Evolutionary conservation across 2,888 invertebrate genomes (phyloP).

Genomic region (Suillia variegata): DNA sequence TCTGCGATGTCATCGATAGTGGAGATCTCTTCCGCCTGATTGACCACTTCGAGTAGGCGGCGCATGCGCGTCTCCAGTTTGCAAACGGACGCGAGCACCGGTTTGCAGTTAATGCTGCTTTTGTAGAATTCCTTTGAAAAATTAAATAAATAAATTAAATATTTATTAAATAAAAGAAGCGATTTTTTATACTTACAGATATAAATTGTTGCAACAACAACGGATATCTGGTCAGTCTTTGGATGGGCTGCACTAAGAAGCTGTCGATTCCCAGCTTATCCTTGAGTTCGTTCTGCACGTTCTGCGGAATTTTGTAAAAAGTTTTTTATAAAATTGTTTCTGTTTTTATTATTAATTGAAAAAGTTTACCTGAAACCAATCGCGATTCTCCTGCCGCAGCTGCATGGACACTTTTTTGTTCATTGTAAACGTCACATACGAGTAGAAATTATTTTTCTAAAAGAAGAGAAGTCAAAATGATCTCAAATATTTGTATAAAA

Average conservation of each 20-base stretch:
- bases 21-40: constrained; percentile 58
- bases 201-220: constrained; percentile 58
- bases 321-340: not conserved
- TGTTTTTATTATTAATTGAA: not conserved
- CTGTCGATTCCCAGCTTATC: constrained; percentile 61
- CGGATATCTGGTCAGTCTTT: constrained; percentile 61
- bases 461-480: constrained; percentile 27
- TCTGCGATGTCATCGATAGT: constrained; percentile 56
- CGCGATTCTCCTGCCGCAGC: constrained; percentile 53
- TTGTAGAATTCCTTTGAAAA: constrained; percentile 53
- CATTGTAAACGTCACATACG: constrained; percentile 60
- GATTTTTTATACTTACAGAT: constrained; percentile 52
- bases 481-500: too few relatives aligned
- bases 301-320: constrained; percentile 25
- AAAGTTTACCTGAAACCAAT: constrained; percentile 51
- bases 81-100: constrained; percentile 56
- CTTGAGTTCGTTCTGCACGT: constrained; percentile 54
- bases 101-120: constrained; percentile 56
- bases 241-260: constrained; percentile 61
- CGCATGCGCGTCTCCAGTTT: constrained; percentile 59
- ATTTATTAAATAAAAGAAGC: not conserved
- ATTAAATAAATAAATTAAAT: not conserved
- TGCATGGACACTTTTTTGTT: constrained; percentile 58
- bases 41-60: constrained; percentile 55
- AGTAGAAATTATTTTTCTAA: constrained; percentile 57